Base-by-base conservation (phyloP, 2,797 vertebrate species). In the Acridotheres tristis region DNA sequence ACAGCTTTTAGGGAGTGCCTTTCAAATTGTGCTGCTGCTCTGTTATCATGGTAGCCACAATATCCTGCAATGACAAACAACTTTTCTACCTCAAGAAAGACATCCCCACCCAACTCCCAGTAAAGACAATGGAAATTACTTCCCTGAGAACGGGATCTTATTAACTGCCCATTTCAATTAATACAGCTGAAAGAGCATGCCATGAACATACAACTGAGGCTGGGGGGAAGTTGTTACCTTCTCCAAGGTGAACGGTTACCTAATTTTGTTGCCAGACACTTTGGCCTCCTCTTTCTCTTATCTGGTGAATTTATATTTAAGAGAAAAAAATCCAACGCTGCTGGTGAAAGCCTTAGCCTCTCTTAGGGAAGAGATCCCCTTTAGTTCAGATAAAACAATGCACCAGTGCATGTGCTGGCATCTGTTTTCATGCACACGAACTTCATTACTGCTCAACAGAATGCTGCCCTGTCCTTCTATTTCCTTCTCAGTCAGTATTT, bases 41-140 rank as follows among this genome's bases (percentile, higher is more conserved):
- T 92, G 87, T 96, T 97, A 96, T 93, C 91, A 78, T 58, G 63
- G 82, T 23, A 81, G 85, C 82, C 91, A 94, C 91, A 78, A 84
- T 92, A 93, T 92, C 96, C 92, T 96, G 91, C 1, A 1, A 96
- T 78, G 91, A 96, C 61, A 96, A 97, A 95, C 69, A 91, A 45
- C 48, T 89, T 95, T 90, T 94, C 88, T 89, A 88, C 90, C 89
- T 94, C 79, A 92, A 55, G 69, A 78, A 68, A 95, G 90, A 81
- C 75, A 89, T 91, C 82, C 40, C 87, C 94, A 88, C 89, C 93
- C 93, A 94, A 42, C 48, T 93, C 73, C 50, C 51, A 65, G 29
- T 53, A 68, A 80, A 89, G 90, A 94, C 92, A 95, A 94, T 91
- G 48, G 66, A 72, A 89, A 92, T 68, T 12, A 93, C 58, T 94